Evolutionary conservation across 2,113 vertebrate species (phyloP).

Genomic region (Upupa epops): DNA sequence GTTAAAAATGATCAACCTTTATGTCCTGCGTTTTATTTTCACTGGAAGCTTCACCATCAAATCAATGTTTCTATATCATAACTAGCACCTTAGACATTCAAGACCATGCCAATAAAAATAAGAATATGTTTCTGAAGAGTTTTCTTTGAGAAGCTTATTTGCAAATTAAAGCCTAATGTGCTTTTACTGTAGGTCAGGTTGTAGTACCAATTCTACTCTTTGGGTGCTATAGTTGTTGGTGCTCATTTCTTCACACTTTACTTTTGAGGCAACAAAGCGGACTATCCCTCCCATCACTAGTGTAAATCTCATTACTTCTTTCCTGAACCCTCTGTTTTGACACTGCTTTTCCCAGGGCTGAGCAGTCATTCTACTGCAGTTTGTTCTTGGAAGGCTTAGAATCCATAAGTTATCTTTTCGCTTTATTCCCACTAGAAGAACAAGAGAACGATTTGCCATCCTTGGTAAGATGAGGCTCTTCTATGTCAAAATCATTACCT

Average conservation of each 20-base stretch:
- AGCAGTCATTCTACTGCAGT: background rate
- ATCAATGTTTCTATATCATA: background rate
- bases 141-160: background rate
- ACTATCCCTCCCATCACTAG: background rate
- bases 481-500: conserved; percentile 69
- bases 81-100: background rate
- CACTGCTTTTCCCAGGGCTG: background rate
- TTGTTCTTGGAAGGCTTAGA: conserved; percentile 40
- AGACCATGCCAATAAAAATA: background rate
- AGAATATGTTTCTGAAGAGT: background rate
- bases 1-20: background rate
- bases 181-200: no score
- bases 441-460: conserved; percentile 29
- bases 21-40: background rate
- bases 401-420: conserved; percentile 38
- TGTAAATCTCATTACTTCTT: background rate
- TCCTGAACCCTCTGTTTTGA: conserved; percentile 4
- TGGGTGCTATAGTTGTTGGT: background rate
- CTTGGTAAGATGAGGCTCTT: conserved; percentile 43
- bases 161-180: background rate
- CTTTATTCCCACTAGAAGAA: conserved; percentile 48
- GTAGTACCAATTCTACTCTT: background rate
- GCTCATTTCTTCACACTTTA: background rate
- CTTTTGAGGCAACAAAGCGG: background rate
- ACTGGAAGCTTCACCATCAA: fast-evolving